Conservation (phyloP, 2,888 invertebrate species). For the Aphodius sticticus region DNA sequence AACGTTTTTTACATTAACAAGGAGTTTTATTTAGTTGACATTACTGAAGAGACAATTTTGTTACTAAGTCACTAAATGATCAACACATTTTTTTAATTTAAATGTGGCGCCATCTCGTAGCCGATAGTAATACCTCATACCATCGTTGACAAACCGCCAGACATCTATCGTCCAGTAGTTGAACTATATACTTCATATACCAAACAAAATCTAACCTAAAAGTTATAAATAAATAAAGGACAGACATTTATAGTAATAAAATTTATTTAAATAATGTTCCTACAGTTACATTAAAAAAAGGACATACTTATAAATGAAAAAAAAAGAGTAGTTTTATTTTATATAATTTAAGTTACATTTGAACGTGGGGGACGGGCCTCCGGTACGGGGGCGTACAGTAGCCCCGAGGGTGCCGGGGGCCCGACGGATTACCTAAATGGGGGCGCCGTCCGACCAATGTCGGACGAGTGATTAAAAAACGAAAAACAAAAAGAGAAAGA, state of each 20-base stretch:
- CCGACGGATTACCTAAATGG: neutral
- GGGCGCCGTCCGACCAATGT: neutral
- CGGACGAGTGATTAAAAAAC: neutral
- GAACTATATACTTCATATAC: too few relatives aligned
- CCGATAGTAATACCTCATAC: too few relatives aligned
- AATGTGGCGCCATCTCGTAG: too few relatives aligned
- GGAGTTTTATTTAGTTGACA: too few relatives aligned
- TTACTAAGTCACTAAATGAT: too few relatives aligned
- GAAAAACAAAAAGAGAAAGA: neutral
- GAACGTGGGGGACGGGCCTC: neutral
- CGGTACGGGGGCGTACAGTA: neutral
- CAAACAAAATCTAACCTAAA: too few relatives aligned
- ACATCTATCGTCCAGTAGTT: too few relatives aligned
- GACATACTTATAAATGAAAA: neutral
- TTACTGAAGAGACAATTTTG: too few relatives aligned
- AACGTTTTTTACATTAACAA: neutral
- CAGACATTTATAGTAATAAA: neutral
- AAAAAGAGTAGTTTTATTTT: neutral
- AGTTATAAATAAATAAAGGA: neutral
- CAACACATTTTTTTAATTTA: too few relatives aligned
- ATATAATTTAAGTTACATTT: neutral
- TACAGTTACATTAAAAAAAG: slow-evolving; percentile 4
- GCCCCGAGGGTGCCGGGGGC: neutral
- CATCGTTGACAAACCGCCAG: too few relatives aligned
- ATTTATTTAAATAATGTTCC: neutral